phyloP scores from a whole-genome alignment of 2,113 vertebrate genomes.

The Romanogobio albipinnatus region DNA sequence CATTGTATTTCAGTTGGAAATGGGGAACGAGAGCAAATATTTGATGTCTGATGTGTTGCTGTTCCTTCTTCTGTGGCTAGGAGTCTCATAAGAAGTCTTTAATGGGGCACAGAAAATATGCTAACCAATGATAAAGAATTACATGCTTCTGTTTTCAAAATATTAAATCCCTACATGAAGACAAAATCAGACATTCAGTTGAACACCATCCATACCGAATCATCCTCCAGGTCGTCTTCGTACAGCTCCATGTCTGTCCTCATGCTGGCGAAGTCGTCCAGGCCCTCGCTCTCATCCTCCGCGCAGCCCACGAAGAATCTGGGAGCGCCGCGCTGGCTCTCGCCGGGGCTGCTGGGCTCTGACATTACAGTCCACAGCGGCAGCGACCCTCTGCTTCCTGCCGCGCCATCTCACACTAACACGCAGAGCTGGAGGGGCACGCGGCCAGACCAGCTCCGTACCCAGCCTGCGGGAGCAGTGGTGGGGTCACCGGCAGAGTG shows the following conservation, averaged over 20 bases:
- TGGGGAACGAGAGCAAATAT: too few relatives aligned
- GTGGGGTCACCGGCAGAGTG: background rate
- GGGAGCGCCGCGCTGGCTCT: constrained; percentile 85
- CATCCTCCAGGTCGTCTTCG: constrained; percentile 89
- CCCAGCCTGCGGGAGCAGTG: constrained; percentile 28
- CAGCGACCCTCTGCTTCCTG: constrained; percentile 80
- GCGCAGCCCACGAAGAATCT: constrained; percentile 97
- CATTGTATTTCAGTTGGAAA: too few relatives aligned
- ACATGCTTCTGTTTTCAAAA: background rate
- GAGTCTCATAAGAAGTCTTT: too few relatives aligned
- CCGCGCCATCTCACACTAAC: constrained; percentile 73
- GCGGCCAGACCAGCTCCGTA: constrained; percentile 15
- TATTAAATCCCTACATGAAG: background rate
- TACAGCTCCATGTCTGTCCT: constrained; percentile 89
- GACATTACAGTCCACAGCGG: constrained; percentile 88
- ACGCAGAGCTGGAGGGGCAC: constrained; percentile 55
- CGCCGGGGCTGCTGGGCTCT: constrained; percentile 87
- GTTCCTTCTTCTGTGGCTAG: too few relatives aligned
- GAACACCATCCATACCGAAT: constrained; percentile 69
- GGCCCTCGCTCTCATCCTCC: constrained; percentile 90
- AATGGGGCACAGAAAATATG: too few relatives aligned
- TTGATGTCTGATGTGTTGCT: too few relatives aligned
- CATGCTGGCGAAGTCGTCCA: constrained; percentile 82
- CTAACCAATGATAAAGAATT: too few relatives aligned
- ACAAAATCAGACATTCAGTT: background rate